A percentile compares a stretch with the other conserved stretches of the same genome.
Conservation (phyloP, 2,113 vertebrate species). For the Clarias gariepinus region DNA sequence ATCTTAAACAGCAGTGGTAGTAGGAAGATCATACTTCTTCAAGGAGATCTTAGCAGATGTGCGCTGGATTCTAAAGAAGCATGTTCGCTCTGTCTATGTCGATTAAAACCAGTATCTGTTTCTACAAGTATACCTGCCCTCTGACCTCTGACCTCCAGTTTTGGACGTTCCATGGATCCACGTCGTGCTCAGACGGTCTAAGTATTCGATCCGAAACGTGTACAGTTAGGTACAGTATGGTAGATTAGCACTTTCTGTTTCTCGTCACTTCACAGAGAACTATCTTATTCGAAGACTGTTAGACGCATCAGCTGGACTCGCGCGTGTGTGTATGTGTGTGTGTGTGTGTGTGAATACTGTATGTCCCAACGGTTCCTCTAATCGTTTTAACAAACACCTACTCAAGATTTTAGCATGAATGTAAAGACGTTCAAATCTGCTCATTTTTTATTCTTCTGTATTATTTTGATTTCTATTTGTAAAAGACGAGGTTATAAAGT, state of each 20-base stretch:
- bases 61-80: not conserved
- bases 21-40: not conserved
- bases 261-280: not conserved
- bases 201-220: conserved; percentile 4
- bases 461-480: not conserved
- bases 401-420: conserved; percentile 11
- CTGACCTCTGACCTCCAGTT: not conserved
- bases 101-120: not conserved
- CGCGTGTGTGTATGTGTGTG: not conserved
- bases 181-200: not conserved
- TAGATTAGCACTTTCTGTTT: conserved; percentile 8
- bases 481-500: not conserved
- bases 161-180: not conserved
- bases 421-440: not conserved
- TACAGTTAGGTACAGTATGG: not conserved
- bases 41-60: conserved; percentile 4
- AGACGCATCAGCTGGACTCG: not conserved
- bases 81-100: not conserved
- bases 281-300: conserved; percentile 39
- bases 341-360: not conserved
- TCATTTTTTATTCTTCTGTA: not conserved
- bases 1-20: not conserved
- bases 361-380: not conserved
- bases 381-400: not conserved
- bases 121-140: not conserved